A percentile compares a stretch with the other conserved stretches of the same genome.
Evolutionary conservation across 1,140 invertebrate genomes (phyloP).

Genomic region (Lordiphosa clarofinis): DNA sequence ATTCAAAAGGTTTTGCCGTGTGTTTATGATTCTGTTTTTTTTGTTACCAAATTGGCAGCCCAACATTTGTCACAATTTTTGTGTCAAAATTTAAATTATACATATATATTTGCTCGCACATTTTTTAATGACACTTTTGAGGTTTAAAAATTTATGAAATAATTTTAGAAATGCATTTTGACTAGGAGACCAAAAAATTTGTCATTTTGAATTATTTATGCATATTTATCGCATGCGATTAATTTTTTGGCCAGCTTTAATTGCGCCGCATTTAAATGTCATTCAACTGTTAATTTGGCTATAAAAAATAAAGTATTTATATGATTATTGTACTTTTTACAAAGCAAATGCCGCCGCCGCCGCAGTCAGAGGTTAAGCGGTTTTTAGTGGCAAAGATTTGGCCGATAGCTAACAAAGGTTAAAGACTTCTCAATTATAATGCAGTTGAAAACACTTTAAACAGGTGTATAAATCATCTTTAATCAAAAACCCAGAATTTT

Average conservation of each 20-base stretch:
- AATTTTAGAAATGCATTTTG: slow-evolving; percentile 49
- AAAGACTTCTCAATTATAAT: too few species aligned
- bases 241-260: slow-evolving; percentile 53
- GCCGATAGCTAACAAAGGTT: too few species aligned
- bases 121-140: slow-evolving; percentile 65
- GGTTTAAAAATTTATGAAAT: slow-evolving; percentile 67
- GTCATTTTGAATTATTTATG: slow-evolving; percentile 12
- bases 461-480: too few species aligned
- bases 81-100: slow-evolving; percentile 57
- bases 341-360: too few species aligned
- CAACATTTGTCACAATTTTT: slow-evolving; percentile 67
- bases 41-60: slow-evolving; percentile 66
- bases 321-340: too few species aligned
- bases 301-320: too few species aligned
- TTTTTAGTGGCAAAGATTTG: too few species aligned
- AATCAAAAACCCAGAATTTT: too few species aligned
- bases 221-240: slow-evolving; percentile 49
- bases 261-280: slow-evolving; percentile 70
- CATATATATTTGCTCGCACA: slow-evolving; percentile 37
- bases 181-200: slow-evolving; percentile 32
- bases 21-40: slow-evolving; percentile 63
- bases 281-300: slow-evolving; percentile 50
- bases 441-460: too few species aligned
- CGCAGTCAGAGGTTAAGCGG: too few species aligned
- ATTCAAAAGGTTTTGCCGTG: slow-evolving; percentile 32